phyloP scores from a whole-genome alignment of 2,113 vertebrate species.

The Aleadryas rufinucha region DNA sequence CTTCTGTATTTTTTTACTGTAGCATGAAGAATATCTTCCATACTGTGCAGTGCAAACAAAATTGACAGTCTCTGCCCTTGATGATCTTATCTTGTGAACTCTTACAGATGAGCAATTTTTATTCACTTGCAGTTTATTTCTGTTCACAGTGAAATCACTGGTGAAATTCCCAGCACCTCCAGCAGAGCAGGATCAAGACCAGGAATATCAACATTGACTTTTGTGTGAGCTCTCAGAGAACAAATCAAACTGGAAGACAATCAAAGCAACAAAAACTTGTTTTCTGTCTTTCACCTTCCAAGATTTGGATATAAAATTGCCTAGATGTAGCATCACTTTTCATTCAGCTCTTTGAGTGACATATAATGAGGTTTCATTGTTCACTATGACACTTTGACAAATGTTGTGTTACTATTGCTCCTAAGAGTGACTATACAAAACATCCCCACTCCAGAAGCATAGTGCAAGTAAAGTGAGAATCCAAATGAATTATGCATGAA shows the following conservation, averaged over 20 bases:
- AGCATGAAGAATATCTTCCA: neutral
- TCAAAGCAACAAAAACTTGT: conserved; percentile 1
- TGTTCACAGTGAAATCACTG: neutral
- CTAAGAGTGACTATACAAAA: neutral
- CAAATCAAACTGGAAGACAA: neutral
- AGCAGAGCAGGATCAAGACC: neutral
- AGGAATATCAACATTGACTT: neutral
- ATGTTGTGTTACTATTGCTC: conserved; percentile 19
- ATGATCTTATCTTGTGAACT: neutral
- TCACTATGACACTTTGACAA: conserved; percentile 43
- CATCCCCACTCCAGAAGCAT: neutral
- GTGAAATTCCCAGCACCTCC: neutral
- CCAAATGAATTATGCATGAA: conserved; percentile 71
- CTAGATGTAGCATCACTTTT: conserved; percentile 8
- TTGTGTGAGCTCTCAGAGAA: neutral
- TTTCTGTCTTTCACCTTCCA: neutral
- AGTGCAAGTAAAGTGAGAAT: neutral
- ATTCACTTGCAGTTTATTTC: neutral
- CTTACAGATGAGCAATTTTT: neutral
- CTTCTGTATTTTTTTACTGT: neutral
- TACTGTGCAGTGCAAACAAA: neutral
- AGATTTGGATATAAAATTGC: conserved; percentile 12
- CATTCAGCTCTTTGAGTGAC: conserved; percentile 11
- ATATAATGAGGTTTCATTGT: conserved; percentile 32
- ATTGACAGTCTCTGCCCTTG: neutral